A percentile compares a stretch with the other conserved stretches of the same genome.
Conservation (phyloP, 2,113 vertebrate genomes). For the Mustelus asterias region DNA sequence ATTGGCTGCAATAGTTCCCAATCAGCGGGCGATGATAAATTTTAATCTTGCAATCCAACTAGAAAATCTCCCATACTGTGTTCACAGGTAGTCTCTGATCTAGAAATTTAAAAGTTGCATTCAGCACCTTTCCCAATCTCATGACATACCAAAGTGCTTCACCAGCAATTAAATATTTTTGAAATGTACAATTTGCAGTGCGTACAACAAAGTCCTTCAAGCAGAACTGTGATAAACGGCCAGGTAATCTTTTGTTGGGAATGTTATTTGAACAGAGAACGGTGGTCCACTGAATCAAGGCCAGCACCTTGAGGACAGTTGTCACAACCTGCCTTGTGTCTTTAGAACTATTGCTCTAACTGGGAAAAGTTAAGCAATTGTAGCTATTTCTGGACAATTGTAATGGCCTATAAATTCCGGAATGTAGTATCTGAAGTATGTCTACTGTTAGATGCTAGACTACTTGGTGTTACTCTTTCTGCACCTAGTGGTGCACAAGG, state of each 20-base stretch:
- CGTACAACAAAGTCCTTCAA: background rate
- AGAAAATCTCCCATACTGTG: background rate
- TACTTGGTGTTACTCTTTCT: too few relatives aligned
- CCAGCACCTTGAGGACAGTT: background rate
- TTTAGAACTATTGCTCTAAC: background rate
- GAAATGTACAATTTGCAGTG: background rate
- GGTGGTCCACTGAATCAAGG: background rate
- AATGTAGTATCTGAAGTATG: background rate
- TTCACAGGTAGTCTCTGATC: background rate
- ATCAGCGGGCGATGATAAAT: background rate
- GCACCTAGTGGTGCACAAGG: too few relatives aligned
- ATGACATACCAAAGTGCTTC: background rate
- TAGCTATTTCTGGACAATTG: background rate
- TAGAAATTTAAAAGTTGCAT: background rate
- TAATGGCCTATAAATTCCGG: background rate
- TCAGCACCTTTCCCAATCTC: background rate
- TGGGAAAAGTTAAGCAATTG: background rate
- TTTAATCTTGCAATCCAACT: background rate
- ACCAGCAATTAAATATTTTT: background rate
- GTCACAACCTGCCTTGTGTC: background rate
- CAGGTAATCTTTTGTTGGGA: background rate
- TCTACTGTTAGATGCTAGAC: background rate
- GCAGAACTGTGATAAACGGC: background rate
- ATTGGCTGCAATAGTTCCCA: background rate
- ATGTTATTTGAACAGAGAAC: background rate